Base-by-base conservation (phyloP, 2,113 vertebrate genomes). In the Lagopus muta region DNA sequence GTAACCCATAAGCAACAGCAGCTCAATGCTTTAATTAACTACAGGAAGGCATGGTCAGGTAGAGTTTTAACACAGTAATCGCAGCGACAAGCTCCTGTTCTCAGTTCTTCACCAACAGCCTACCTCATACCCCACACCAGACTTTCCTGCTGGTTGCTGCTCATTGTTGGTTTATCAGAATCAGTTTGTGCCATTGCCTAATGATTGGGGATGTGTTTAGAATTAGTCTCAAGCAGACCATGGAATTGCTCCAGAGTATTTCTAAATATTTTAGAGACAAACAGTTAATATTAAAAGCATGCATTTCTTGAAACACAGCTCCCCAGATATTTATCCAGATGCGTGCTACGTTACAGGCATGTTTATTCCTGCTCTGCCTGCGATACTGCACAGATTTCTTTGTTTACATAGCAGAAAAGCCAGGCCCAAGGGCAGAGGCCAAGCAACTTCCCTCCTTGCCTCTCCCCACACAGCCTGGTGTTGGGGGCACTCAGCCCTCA, bases 341-440 rank as follows among this genome's bases (percentile, higher is more conserved):
- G 50, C 9, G 25, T 30, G 48, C 48, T 47, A 16, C 57, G 58
- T 25, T 52, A 28, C n/a, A 42, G 40, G 36, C 27, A 19, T 13
- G 8, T 88, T 94, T 91, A 70, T 54, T 76, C 48, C 58, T 36
- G 57, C 11, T 50, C 20, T 72, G 11, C 69, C 18, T 43, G 21
- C 43, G 15, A 85, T 6, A 16, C 2, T 48, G 40, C 27, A 58
- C 2, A 11, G 82, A 57, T 70, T 75, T 75, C 34, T 28, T 19
- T 74, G 34, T 75, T 84, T 87, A 61, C 40, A 54, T 85, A 84
- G 62, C 66, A 94, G 75, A 64, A 85, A 48, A 92, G 15, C 36
- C 61, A 43, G 82, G 36, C 66, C 64, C 10, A 30, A 48, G 32
- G 24, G 13, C 25, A 64, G 43, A 7, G 57, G 6, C 25, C 36